Evolutionary conservation across 1,140 invertebrate genomes (phyloP).

Genomic region (Calliphora vicina): DNA sequence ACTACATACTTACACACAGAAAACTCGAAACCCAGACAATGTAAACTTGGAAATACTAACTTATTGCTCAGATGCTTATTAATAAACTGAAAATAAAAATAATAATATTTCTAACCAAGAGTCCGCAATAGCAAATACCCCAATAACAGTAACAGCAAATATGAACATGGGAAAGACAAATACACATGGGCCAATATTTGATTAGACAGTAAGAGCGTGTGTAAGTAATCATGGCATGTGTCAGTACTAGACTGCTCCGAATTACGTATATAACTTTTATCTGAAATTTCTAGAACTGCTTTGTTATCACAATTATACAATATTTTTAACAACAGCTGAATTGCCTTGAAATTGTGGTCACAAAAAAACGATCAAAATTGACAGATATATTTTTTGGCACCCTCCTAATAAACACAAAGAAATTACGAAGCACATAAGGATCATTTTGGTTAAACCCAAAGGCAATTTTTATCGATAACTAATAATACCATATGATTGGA

Average conservation of each 20-base stretch:
- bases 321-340: no score
- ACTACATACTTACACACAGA: background rate
- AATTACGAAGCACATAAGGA: background rate
- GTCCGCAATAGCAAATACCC: no score
- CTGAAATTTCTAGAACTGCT: no score
- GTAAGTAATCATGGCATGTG: no score
- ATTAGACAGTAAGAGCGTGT: no score
- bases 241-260: no score
- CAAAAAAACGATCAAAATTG: background rate
- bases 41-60: background rate
- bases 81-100: background rate
- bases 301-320: no score
- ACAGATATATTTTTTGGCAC: background rate
- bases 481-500: background rate
- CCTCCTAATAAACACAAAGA: background rate
- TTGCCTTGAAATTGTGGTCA: no score
- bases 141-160: background rate
- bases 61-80: background rate
- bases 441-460: background rate
- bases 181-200: background rate
- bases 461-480: conserved; percentile 6
- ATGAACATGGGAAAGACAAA: background rate
- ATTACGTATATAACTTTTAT: no score
- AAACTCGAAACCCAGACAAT: background rate
- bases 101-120: background rate